Evolutionary conservation across 2,888 invertebrate genomes (phyloP), one percentile per base, ranked within the genome.

Genomic region (Orchesella flavescens): DNA sequence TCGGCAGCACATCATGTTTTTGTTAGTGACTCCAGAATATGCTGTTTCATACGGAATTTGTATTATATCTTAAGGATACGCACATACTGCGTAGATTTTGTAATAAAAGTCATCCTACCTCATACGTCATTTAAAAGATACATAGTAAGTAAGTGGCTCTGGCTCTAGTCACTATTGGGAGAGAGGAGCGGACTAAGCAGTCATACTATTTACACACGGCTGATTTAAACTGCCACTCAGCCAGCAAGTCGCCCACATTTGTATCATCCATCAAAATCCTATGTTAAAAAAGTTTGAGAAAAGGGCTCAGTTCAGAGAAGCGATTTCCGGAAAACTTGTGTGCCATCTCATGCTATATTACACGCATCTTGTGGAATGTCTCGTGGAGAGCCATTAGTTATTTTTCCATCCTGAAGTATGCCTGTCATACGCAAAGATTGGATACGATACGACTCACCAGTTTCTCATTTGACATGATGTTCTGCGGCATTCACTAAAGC

Each of bases 141-240:
- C 34, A 7, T 34, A 34, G 34, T 34, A 34, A 34, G 34, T 34
- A 34, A 34, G 34, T 34, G 34, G 34, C 34, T 34, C 34, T 34
- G 34, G 34, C 34, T 34, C 34, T 34, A 34, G 34, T 7, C 34
- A 34, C 3, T 34, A 34, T 7, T 34, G 34, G 34, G 34, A 7
- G 7, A 49, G 49, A 49, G 12, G 49, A 49, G 49, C 12, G 49
- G n/a, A n/a, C 49, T 34, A 66, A 21, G 21, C 19, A 34, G 46
- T 49, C 49, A 68, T 68, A 46, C 53, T 66, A 75, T 78, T 77
- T 68, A 77, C 77, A 61, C 53, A 71, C 13, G 65, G 19, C 44
- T 80, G 73, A 80, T 80, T 73, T 80, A 73, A 66, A 55, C 66
- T 73, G 73, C 57, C 80, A 80, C 73, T 80, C 80, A 80, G 59